Percentiles rank a stretch among this genome's conserved stretches.
Conservation (phyloP, 2,113 vertebrate genomes). For the Nibea coibor region DNA sequence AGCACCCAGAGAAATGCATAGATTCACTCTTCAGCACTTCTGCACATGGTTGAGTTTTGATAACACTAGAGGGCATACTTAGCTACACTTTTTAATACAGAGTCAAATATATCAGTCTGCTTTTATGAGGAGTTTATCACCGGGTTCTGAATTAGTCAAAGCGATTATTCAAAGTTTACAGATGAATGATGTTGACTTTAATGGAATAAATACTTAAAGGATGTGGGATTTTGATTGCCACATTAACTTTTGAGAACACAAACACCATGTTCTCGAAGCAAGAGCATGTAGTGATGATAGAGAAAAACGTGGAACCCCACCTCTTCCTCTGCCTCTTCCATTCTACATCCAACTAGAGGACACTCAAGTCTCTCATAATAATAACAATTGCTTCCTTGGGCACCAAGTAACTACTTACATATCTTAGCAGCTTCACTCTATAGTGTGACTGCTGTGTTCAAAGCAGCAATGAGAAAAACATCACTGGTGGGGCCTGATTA, state of each 20-base stretch:
- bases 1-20: background rate
- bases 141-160: background rate
- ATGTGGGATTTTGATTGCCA: background rate
- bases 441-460: slow-evolving; percentile 1
- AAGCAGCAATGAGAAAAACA: background rate
- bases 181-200: background rate
- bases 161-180: background rate
- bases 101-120: slow-evolving; percentile 3
- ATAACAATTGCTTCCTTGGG: background rate
- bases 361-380: background rate
- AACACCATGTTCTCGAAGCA: background rate
- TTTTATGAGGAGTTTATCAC: background rate
- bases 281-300: background rate
- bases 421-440: background rate
- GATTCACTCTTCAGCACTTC: slow-evolving; percentile 7
- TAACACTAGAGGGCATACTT: slow-evolving; percentile 59
- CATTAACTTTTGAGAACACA: background rate
- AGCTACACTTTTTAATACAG: slow-evolving; percentile 24
- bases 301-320: no score
- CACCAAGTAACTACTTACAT: background rate
- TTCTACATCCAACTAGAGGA: background rate
- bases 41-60: slow-evolving; percentile 6
- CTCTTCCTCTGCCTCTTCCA: no score
- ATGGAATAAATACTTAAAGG: background rate
- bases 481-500: background rate